These are phyloP conservation scores for Eupithecia insigniata DNA, from an alignment of 2,888 invertebrate species.

Conservation along the genomic window DNA sequence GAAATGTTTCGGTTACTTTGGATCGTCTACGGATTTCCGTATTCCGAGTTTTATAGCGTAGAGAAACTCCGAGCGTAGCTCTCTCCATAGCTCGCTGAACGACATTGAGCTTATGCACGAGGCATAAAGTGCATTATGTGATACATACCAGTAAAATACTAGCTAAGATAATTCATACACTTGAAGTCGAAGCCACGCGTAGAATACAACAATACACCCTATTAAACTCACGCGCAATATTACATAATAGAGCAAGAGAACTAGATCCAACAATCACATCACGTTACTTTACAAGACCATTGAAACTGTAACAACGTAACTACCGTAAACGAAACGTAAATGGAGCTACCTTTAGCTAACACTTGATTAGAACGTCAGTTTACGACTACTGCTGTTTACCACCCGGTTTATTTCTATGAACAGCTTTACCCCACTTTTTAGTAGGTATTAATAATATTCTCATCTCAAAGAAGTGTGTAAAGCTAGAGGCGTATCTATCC, in stretches of 20 bases:
- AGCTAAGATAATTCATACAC: too few species aligned
- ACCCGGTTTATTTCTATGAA: not conserved
- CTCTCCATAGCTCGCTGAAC: too few species aligned
- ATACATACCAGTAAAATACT: too few species aligned
- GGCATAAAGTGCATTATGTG: too few species aligned
- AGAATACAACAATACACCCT: not conserved
- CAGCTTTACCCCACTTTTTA: not conserved
- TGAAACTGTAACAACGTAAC: slow-evolving; percentile 21
- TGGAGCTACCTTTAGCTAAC: not conserved
- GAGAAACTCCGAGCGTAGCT: too few species aligned
- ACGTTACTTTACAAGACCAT: slow-evolving; percentile 18
- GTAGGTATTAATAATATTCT: too few species aligned
- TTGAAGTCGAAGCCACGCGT: too few species aligned
- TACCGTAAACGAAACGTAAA: slow-evolving; percentile 20
- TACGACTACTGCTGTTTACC: not conserved
- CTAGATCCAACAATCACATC: slow-evolving; percentile 22
- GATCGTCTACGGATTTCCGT: too few species aligned
- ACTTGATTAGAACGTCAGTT: not conserved
- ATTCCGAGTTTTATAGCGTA: too few species aligned
- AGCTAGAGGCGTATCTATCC: too few species aligned
- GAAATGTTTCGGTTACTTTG: too few species aligned
- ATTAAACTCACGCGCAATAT: not conserved
- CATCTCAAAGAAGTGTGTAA: not conserved
- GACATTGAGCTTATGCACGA: too few species aligned
- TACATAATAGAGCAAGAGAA: not conserved